Evolutionary conservation across 2,113 vertebrate genomes (phyloP).

Genomic region (Mirounga angustirostris): DNA sequence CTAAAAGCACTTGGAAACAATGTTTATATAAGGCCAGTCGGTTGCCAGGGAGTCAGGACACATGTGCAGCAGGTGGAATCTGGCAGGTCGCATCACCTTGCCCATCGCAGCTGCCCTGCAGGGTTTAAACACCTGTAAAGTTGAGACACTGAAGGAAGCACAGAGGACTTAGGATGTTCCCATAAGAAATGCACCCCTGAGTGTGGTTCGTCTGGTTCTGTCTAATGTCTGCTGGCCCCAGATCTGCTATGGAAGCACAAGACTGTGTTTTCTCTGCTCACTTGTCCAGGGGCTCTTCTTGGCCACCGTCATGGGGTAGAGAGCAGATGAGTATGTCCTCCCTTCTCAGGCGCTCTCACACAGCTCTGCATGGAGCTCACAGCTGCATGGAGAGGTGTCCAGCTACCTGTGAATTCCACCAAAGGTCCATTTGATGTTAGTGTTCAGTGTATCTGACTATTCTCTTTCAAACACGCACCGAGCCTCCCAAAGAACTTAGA

Average conservation of each 20-base stretch:
- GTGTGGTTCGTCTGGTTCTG: background rate
- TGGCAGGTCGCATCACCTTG: rapidly evolving
- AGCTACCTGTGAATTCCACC: background rate
- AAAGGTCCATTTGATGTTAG: background rate
- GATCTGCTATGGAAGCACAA: background rate
- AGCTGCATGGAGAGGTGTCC: background rate
- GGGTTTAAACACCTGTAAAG: background rate
- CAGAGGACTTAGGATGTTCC: background rate
- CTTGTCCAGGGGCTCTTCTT: background rate
- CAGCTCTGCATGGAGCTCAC: too few species aligned
- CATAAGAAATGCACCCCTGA: rapidly evolving
- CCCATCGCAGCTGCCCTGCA: background rate
- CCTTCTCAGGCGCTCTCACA: background rate
- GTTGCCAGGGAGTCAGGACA: background rate
- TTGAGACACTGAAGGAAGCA: background rate
- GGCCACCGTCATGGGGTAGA: background rate
- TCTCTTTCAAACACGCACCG: background rate
- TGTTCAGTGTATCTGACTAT: background rate
- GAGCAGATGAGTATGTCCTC: background rate
- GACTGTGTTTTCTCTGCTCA: rapidly evolving
- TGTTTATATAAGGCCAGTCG: background rate
- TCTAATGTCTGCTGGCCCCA: background rate
- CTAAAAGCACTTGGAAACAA: background rate
- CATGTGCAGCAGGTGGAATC: rapidly evolving
- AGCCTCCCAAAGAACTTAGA: background rate